Conservation (phyloP, 2,113 vertebrate species). For the Upupa epops region DNA sequence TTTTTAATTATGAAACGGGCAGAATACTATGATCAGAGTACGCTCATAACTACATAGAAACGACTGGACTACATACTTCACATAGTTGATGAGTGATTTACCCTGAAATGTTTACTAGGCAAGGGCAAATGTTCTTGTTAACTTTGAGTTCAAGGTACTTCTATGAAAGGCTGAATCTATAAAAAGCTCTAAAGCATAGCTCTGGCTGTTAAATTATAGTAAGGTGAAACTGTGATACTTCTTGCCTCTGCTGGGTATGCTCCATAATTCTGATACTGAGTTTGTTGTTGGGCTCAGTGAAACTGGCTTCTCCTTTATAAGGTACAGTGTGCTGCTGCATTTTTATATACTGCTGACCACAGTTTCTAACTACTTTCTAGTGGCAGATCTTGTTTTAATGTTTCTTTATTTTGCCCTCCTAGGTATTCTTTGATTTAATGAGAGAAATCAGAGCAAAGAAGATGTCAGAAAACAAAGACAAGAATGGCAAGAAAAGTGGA, state of each 20-base stretch:
- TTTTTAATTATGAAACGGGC: not conserved
- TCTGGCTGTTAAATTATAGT: not conserved
- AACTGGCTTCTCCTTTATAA: not conserved
- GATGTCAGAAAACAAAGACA: slow-evolving; percentile 95
- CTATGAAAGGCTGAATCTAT: not conserved
- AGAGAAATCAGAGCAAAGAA: slow-evolving; percentile 95
- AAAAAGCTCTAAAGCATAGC: not conserved
- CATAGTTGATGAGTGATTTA: not conserved
- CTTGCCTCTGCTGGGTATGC: not conserved
- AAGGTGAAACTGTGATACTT: not conserved
- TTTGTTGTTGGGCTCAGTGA: not conserved
- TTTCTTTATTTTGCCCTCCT: not conserved
- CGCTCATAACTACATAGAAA: not conserved
- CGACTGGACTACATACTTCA: not conserved
- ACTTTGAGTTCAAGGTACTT: not conserved
- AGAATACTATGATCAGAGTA: not conserved
- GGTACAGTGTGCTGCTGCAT: not conserved
- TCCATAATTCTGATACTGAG: not conserved
- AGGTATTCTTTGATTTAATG: slow-evolving; percentile 99
- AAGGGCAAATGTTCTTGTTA: not conserved
- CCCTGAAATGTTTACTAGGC: not conserved
- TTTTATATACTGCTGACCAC: not conserved
- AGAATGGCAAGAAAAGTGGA: slow-evolving; percentile 91
- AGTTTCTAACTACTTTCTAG: not conserved
- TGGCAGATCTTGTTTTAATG: not conserved